phyloP scores from a whole-genome alignment of 1,140 invertebrate species.

The Diuraphis noxia region DNA sequence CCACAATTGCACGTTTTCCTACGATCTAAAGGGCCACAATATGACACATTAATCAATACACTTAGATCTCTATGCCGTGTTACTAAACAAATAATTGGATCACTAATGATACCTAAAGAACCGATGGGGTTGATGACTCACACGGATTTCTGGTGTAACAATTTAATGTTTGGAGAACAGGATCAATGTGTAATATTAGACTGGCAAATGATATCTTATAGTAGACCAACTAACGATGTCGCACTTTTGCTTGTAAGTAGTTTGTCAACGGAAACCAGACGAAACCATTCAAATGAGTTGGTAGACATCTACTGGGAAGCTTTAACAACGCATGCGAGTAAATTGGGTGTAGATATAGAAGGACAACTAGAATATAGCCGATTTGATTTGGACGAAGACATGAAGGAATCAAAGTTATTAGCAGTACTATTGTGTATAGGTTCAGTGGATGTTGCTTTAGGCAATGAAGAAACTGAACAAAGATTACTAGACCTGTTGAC shows the following conservation, averaged over 20 bases:
- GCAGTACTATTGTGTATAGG: conserved; percentile 77
- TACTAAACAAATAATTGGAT: conserved; percentile 68
- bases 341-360: conserved; percentile 66
- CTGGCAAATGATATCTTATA: conserved; percentile 83
- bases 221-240: conserved; percentile 76
- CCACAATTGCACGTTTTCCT: conserved; percentile 74
- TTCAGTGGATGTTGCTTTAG: conserved; percentile 75
- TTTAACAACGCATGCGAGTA: conserved; percentile 64
- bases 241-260: conserved; percentile 78
- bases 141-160: conserved; percentile 83
- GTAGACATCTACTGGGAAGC: conserved; percentile 72
- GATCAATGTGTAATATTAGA: conserved; percentile 70
- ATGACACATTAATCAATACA: conserved; percentile 63
- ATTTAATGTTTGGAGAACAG: conserved; percentile 71
- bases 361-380: conserved; percentile 65
- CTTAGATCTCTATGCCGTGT: conserved; percentile 64
- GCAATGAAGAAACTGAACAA: conserved; percentile 71
- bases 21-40: conserved; percentile 66
- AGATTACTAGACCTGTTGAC: conserved; percentile 67
- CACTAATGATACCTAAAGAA: conserved; percentile 68
- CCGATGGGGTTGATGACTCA: conserved; percentile 74
- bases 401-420: conserved; percentile 71
- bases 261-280: conserved; percentile 70
- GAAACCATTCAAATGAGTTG: conserved; percentile 66
- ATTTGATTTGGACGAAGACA: conserved; percentile 67